Evolutionary conservation across 2,888 invertebrate species (phyloP).

Genomic region (Pasiphila rectangulata): DNA sequence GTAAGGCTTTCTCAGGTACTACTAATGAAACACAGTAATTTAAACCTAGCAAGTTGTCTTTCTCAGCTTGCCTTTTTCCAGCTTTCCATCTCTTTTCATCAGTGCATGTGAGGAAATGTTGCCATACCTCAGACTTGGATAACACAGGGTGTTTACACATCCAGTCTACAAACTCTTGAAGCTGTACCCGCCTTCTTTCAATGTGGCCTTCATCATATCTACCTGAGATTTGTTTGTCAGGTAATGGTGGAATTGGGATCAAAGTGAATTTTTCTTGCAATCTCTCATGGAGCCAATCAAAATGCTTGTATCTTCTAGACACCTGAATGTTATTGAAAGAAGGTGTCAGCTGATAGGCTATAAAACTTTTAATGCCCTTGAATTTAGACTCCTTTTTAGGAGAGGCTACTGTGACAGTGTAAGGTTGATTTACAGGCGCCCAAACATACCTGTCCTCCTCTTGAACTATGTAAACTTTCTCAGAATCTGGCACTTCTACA

Average conservation of each 20-base stretch:
- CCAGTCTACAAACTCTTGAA: constrained; percentile 98
- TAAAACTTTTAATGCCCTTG: constrained; percentile 98
- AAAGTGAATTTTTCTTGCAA: constrained; percentile 96
- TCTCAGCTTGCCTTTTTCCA: constrained; percentile 97
- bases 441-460: constrained; percentile 88
- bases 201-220: constrained; percentile 98
- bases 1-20: constrained; percentile 89
- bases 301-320: constrained; percentile 97
- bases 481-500: constrained; percentile 84
- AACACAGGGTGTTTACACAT: constrained; percentile 98
- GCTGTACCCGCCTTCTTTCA: constrained; percentile 94
- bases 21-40: constrained; percentile 95
- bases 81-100: constrained; percentile 99
- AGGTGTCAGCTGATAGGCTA: constrained; percentile 97
- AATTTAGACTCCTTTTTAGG: constrained; percentile 99
- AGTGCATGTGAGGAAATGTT: constrained; percentile 97
- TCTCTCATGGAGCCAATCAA: constrained; percentile 98
- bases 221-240: constrained; percentile 98
- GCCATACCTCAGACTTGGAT: constrained; percentile 95
- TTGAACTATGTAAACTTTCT: constrained; percentile 87
- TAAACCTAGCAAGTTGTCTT: constrained; percentile 93
- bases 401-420: constrained; percentile 93
- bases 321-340: constrained; percentile 97
- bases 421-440: constrained; percentile 87
- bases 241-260: constrained; percentile 97